Base-by-base conservation (phyloP, 2,888 invertebrate genomes). In the Electrophaes corylata region DNA sequence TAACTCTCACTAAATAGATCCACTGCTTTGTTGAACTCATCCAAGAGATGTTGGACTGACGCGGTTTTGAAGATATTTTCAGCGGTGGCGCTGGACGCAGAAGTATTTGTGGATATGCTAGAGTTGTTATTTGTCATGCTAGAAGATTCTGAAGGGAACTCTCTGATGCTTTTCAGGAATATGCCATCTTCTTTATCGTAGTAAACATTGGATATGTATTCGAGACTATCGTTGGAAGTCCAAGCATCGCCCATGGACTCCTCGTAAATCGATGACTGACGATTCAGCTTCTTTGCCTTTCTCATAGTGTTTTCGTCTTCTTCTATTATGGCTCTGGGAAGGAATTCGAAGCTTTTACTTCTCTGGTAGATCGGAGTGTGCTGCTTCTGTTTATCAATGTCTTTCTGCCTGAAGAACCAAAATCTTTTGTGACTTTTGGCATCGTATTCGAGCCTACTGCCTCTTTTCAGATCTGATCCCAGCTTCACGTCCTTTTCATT, bases 321-420 rank as follows among this genome's bases (percentile, higher is more conserved):
- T 53, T 88, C 86, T 46, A 81, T 79, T 37, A 81, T 67, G 0
- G 89, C 86, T 76, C 79, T 78, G 0, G 91, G 91, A 0, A 91
- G 71, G 53, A 90, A 91, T 64, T 91, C 91, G 45, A 91, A 92
- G 67, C 91, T 92, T 57, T 91, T 91, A 62, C 91, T 92, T 31
- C 91, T 74, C 62, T 76, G 80, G 58, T 90, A 91, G 12, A 80
- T 71, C 1, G 88, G 84, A 14, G 73, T 73, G 10, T 73, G 69
- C 8, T 71, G 72, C 8, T 76, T 79, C 5, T 75, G 79, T 52
- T 84, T 84, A 14, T 78, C 72, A 6, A 80, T 33, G 8, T 89
- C 91, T 62, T 81, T 88, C 46, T 85, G 83, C 58, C 84, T 73
- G 48, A 88, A 90, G 57, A 89, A 82, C 91, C 91, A 91, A 57